Evolutionary conservation across 2,888 invertebrate genomes (phyloP).

Genomic region (Drosophila yooni): DNA sequence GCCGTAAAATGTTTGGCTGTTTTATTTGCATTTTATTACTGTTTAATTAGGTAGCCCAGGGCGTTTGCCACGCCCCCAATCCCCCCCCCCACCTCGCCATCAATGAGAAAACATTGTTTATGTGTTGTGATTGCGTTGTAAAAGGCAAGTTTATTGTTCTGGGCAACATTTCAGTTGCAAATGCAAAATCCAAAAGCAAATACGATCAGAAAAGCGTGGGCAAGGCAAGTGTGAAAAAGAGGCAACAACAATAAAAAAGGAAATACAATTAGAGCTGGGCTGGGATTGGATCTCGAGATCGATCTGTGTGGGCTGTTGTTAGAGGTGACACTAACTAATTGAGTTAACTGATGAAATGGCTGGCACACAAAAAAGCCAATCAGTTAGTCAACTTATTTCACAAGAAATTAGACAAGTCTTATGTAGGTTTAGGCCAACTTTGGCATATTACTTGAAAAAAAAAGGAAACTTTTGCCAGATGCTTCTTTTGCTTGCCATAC

Average conservation of each 20-base stretch:
- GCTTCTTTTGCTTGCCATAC: not conserved
- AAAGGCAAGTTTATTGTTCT: constrained; percentile 65
- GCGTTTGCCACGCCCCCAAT: not conserved
- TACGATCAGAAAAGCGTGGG: constrained; percentile 32
- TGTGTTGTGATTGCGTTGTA: constrained; percentile 12
- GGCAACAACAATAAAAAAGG: constrained; percentile 2
- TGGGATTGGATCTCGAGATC: constrained; percentile 6
- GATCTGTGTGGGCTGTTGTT: constrained; percentile 15
- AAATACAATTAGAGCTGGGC: constrained; percentile 20
- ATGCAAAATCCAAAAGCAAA: constrained; percentile 19
- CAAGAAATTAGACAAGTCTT: not conserved
- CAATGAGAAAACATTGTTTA: constrained; percentile 36
- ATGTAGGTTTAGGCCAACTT: not conserved
- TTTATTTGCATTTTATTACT: constrained; percentile 75
- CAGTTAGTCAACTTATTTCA: not conserved
- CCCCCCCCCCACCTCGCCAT: not conserved
- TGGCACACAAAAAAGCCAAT: constrained; percentile 4
- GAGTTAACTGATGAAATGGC: constrained; percentile 29
- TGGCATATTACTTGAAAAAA: not conserved
- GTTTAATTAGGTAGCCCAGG: constrained; percentile 61
- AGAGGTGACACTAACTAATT: constrained; percentile 25
- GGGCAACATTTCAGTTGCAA: constrained; percentile 34
- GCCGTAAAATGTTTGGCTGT: constrained; percentile 69
- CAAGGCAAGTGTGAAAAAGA: constrained; percentile 13
- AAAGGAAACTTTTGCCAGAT: not conserved